Conservation (phyloP, 2,113 vertebrate genomes). For the Labeo catla region DNA sequence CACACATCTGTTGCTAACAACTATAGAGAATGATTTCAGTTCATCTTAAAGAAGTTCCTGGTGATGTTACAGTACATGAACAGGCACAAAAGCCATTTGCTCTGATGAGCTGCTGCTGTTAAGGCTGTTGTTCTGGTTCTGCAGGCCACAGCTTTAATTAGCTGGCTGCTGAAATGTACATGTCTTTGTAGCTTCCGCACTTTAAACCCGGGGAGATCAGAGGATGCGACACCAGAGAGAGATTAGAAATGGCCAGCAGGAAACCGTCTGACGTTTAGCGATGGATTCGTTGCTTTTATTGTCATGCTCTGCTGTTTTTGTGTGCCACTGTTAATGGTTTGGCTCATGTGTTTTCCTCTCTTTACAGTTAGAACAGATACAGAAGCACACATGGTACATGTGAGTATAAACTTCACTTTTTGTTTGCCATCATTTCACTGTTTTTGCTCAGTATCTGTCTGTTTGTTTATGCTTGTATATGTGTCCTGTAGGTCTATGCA, state of each 20-base stretch:
- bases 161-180: constrained; percentile 1
- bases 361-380: constrained; percentile 96
- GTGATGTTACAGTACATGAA: not conserved
- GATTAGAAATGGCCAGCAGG: constrained; percentile 44
- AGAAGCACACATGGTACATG: constrained; percentile 99
- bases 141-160: constrained; percentile 39
- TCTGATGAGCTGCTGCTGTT: constrained; percentile 22
- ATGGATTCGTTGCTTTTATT: constrained; percentile 29
- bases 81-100: constrained; percentile 25
- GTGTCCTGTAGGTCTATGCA: not conserved
- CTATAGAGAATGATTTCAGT: not conserved
- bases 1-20: constrained; percentile 5
- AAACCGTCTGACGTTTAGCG: constrained; percentile 13
- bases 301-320: not conserved
- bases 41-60: not conserved
- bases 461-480: not conserved
- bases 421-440: constrained; percentile 39
- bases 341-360: constrained; percentile 31
- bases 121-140: constrained; percentile 1
- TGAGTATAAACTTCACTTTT: constrained; percentile 80
- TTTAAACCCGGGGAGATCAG: constrained; percentile 41
- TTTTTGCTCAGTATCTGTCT: constrained; percentile 38
- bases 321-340: constrained; percentile 15
- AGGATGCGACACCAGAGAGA: constrained; percentile 17
- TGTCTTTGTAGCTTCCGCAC: constrained; percentile 31